Conservation (phyloP, 2,888 invertebrate genomes). For the Sarcophaga subvicina region DNA sequence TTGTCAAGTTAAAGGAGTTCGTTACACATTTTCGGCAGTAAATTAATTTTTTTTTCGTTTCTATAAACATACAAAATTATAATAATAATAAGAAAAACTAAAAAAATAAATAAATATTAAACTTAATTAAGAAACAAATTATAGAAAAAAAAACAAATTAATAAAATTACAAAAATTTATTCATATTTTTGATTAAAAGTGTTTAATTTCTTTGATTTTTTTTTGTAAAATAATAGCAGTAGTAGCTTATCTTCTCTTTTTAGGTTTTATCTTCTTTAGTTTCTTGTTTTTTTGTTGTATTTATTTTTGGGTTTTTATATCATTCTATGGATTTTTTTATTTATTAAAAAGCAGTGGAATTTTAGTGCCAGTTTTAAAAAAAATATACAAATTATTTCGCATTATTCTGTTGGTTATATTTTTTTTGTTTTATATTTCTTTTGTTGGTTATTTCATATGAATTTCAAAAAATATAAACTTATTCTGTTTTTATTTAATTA, state of each 20-base stretch:
- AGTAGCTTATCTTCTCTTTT: conserved; percentile 39
- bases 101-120: conserved; percentile 6
- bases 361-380: conserved; percentile 63
- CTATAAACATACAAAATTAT: neutral
- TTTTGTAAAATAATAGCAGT: conserved; percentile 9
- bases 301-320: conserved; percentile 15
- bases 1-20: neutral
- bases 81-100: conserved; percentile 30
- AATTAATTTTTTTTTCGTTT: neutral
- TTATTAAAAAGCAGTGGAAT: conserved; percentile 48
- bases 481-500: conserved; percentile 16
- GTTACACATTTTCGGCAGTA: conserved; percentile 51
- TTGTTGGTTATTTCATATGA: neutral
- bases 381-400: conserved; percentile 16
- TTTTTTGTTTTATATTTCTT: neutral
- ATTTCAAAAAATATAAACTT: conserved; percentile 14
- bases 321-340: conserved; percentile 12
- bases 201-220: conserved; percentile 11
- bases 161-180: conserved; percentile 2
- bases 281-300: conserved; percentile 27
- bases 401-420: neutral
- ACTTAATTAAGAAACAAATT: neutral
- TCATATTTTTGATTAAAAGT: neutral
- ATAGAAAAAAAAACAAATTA: conserved; percentile 5
- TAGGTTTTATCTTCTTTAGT: conserved; percentile 10